These are phyloP conservation scores for Hippocampus zosterae DNA, from an alignment of 2,113 vertebrate species.

Conservation along the genomic window DNA sequence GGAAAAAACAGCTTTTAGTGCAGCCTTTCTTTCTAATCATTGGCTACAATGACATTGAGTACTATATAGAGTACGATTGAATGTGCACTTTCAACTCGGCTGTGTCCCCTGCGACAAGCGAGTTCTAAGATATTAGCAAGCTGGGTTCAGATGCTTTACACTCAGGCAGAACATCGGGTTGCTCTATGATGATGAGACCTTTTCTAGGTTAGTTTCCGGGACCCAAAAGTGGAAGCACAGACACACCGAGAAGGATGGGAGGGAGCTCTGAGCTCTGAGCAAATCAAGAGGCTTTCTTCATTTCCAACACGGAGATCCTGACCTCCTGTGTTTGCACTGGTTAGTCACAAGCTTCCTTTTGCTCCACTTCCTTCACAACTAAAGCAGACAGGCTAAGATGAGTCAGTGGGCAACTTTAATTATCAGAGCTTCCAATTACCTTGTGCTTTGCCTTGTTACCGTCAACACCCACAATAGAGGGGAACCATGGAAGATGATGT, in stretches of 20 bases:
- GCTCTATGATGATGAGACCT: slow-evolving; percentile 23
- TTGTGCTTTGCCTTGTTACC: slow-evolving; percentile 26
- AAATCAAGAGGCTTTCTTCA: slow-evolving; percentile 48
- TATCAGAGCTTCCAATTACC: slow-evolving; percentile 46
- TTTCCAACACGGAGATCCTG: slow-evolving; percentile 27
- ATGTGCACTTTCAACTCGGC: background rate
- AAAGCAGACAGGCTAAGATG: slow-evolving; percentile 48
- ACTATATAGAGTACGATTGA: background rate
- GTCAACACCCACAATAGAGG: slow-evolving; percentile 15
- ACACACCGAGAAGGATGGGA: slow-evolving; percentile 58
- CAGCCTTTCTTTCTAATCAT: slow-evolving; percentile 24
- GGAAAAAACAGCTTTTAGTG: slow-evolving; percentile 37
- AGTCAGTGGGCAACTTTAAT: slow-evolving; percentile 50
- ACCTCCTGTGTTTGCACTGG: slow-evolving; percentile 32
- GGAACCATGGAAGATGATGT: background rate
- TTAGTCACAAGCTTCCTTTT: slow-evolving; percentile 56
- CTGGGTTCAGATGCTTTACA: slow-evolving; percentile 4
- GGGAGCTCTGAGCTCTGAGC: slow-evolving; percentile 22
- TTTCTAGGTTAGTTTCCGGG: slow-evolving; percentile 51
- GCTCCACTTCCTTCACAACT: slow-evolving; percentile 43
- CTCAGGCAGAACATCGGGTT: slow-evolving; percentile 18
- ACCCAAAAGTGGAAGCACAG: slow-evolving; percentile 28
- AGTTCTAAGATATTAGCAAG: slow-evolving; percentile 24
- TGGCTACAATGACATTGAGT: background rate
- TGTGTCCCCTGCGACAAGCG: background rate